Evolutionary conservation across 2,797 vertebrate genomes (phyloP).

Genomic region (Sebastes hubbsi): DNA sequence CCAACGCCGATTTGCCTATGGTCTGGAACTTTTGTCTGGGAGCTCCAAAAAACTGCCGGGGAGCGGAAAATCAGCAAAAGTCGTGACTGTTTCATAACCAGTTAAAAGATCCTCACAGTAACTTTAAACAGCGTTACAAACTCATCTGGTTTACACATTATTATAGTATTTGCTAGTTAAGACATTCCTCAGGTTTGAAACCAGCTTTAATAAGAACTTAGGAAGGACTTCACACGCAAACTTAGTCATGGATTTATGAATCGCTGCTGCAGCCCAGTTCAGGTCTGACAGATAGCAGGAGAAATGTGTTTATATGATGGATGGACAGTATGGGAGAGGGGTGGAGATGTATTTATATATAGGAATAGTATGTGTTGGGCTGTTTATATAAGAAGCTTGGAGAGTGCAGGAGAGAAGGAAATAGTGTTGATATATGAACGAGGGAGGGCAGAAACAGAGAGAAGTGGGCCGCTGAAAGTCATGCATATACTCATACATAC

Average conservation of each 20-base stretch:
- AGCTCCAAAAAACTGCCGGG: no score
- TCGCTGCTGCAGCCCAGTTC: not conserved
- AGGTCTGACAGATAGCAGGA: not conserved
- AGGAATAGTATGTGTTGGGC: constrained; percentile 14
- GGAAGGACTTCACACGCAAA: not conserved
- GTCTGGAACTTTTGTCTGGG: no score
- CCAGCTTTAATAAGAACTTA: not conserved
- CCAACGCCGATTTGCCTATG: no score
- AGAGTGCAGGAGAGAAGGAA: constrained; percentile 4
- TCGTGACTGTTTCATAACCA: no score
- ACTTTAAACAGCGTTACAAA: not conserved
- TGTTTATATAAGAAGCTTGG: constrained; percentile 24
- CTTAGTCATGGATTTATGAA: not conserved
- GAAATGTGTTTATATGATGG: constrained; percentile 10
- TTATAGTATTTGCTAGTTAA: not conserved
- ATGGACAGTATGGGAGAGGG: not conserved
- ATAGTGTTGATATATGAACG: constrained; percentile 27
- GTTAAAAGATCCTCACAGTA: no score
- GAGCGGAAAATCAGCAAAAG: no score
- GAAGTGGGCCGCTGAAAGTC: not conserved
- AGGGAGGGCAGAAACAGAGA: constrained; percentile 3
- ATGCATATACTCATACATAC: constrained; percentile 9
- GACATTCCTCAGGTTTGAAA: not conserved
- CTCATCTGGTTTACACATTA: not conserved
- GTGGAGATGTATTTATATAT: constrained; percentile 3